Conservation (phyloP, 1,140 invertebrate genomes). For the Pristionchus pacificus region DNA sequence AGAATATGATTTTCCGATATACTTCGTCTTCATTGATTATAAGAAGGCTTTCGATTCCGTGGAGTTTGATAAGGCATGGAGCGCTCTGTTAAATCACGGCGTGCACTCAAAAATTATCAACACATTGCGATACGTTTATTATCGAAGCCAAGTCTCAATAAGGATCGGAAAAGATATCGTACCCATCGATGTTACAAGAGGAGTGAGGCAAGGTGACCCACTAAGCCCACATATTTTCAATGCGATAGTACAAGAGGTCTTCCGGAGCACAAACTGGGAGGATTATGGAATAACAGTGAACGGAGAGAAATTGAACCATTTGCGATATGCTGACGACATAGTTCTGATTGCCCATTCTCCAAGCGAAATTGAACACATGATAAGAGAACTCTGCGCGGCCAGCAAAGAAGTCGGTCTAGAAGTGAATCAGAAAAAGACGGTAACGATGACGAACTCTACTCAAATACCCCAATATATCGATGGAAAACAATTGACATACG, state of each 20-base stretch:
- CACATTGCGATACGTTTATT: slow-evolving; percentile 2
- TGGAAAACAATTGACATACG: no score
- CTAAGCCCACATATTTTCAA: slow-evolving; percentile 15
- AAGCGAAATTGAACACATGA: not conserved
- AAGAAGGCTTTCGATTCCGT: slow-evolving; percentile 21
- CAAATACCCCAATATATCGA: no score
- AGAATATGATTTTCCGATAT: not conserved
- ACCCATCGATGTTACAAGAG: slow-evolving; percentile 5
- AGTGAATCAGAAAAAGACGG: not conserved
- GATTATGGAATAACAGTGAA: slow-evolving; percentile 3
- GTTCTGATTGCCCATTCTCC: not conserved
- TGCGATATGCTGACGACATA: slow-evolving; percentile 20
- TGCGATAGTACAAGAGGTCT: slow-evolving; percentile 7
- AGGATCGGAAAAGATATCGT: not conserved
- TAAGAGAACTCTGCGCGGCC: slow-evolving; percentile 3
- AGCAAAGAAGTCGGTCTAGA: not conserved
- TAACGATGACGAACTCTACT: no score
- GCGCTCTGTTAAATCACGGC: slow-evolving; percentile 2
- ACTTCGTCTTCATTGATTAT: slow-evolving; percentile 20
- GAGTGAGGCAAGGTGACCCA: slow-evolving; percentile 18
- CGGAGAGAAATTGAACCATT: slow-evolving; percentile 3
- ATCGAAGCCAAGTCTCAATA: not conserved
- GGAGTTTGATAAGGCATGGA: slow-evolving; percentile 3
- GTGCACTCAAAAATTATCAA: not conserved
- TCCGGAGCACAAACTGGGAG: slow-evolving; percentile 9